Percentiles rank a stretch among this genome's conserved stretches.
phyloP scores from a whole-genome alignment of 2,888 invertebrate genomes.

The Athalia circularis region DNA sequence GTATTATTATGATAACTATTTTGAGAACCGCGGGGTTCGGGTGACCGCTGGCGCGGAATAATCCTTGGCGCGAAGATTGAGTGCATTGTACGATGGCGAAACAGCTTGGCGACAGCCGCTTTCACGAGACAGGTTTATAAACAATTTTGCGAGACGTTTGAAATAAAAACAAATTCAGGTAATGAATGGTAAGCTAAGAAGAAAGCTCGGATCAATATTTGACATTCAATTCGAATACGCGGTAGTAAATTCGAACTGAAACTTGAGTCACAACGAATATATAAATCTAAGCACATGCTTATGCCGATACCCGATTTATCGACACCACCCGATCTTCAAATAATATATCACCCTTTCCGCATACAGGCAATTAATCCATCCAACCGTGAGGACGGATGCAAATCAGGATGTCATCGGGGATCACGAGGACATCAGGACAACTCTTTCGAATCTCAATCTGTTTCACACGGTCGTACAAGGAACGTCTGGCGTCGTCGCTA shows the following conservation, averaged over 20 bases:
- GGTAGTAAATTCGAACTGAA: too few species aligned
- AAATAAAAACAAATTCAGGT: conserved; percentile 15
- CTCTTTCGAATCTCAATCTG: conserved; percentile 51
- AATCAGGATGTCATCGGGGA: background rate
- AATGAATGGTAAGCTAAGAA: background rate
- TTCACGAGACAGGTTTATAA: conserved; percentile 41
- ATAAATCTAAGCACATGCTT: too few species aligned
- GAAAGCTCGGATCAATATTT: background rate
- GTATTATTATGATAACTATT: conserved; percentile 20
- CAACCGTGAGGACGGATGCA: background rate
- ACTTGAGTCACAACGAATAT: too few species aligned
- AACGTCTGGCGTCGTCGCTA: conserved; percentile 57
- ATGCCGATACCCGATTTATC: too few species aligned
- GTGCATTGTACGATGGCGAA: conserved; percentile 1
- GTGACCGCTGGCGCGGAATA: background rate
- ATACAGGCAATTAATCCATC: conserved; percentile 5
- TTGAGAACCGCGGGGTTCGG: conserved; percentile 4
- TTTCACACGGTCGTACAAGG: conserved; percentile 56
- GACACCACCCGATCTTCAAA: background rate
- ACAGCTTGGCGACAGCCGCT: conserved; percentile 8
- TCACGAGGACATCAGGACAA: conserved; percentile 47
- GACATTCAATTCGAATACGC: too few species aligned
- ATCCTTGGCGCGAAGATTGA: background rate
- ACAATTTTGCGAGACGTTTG: conserved; percentile 9
- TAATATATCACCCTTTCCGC: background rate